Conservation (phyloP, 2,113 vertebrate species). For the Cariama cristata region DNA sequence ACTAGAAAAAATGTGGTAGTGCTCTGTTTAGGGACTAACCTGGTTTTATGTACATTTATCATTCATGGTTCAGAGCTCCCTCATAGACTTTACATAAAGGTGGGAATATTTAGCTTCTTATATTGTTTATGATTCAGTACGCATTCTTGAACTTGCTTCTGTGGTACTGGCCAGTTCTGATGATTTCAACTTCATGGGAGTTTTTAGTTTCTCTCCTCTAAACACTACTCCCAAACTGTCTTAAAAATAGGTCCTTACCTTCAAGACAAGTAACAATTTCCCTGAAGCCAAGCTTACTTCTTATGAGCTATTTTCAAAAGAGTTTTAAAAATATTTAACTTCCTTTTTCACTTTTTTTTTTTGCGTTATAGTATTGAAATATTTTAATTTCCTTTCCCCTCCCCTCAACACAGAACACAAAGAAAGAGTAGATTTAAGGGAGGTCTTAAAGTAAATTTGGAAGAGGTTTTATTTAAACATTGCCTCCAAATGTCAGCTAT, state of each 20-base stretch:
- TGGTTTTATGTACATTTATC: no score
- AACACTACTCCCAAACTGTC: neutral
- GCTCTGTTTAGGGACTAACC: neutral
- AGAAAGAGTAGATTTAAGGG: neutral
- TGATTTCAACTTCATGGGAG: neutral
- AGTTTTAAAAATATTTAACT: neutral
- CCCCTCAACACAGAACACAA: neutral
- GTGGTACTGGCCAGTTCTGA: no score
- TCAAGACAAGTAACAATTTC: neutral
- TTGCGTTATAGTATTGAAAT: neutral
- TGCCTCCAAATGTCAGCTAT: neutral
- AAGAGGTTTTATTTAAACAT: neutral
- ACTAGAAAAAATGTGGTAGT: neutral
- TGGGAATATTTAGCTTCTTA: neutral
- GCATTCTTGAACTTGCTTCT: neutral
- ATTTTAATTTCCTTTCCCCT: neutral
- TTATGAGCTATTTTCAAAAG: neutral
- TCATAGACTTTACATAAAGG: neutral
- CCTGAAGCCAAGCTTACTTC: neutral
- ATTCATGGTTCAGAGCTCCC: no score
- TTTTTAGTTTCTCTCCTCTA: neutral
- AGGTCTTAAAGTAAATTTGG: neutral
- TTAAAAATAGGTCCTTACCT: neutral
- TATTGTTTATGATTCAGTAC: neutral
- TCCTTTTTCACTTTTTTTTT: neutral